Evolutionary conservation across 2,888 invertebrate genomes (phyloP), one percentile per base, ranked within the genome.

Genomic region (Epinotia ramella): DNA sequence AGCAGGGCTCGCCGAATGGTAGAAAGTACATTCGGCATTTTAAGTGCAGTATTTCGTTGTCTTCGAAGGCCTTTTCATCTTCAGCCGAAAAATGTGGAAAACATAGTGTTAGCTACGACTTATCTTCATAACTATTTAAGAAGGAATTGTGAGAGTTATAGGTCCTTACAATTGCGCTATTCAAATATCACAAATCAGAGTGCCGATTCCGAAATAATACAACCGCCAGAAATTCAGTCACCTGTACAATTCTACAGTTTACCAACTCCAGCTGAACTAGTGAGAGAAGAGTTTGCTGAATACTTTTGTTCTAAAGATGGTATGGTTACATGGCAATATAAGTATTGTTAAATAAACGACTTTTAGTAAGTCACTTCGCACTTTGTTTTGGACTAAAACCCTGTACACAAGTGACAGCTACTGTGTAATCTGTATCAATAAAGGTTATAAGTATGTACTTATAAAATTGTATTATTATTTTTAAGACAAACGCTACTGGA

Each of bases 1-100:
- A n/a, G n/a, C n/a, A n/a, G n/a, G n/a, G n/a, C n/a, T 73, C 79
- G 80, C 69, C 80, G 80, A 77, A 78, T 82, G 44, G 80, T 82
- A 73, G 80, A 81, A 79, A 81, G 77, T 76, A 77, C 81, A 64
- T 80, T 80, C 74, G 81, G 82, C 71, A 80, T 81, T 77, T 77
- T 82, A 77, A 78, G 77, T 78, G 78, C 77, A 78, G 77, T 79
- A 74, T 80, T 80, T 80, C 78, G 78, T 74, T 77, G 77, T 76
- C 75, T 78, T 79, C 77, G 78, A 78, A 78, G 72, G 77, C 75
- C 79, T 66, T 77, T 79, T 79, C 77, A 78, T 77, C 78, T 78
- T 77, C 78, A 79, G 53, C 74, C 71, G 46, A 64, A 74, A 62
- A 73, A 70, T 71, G 77, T 72, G 66, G 74, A 77, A 79, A 79